Base-by-base conservation (phyloP, 1,140 invertebrate species). In the Drosophila arawakana region DNA sequence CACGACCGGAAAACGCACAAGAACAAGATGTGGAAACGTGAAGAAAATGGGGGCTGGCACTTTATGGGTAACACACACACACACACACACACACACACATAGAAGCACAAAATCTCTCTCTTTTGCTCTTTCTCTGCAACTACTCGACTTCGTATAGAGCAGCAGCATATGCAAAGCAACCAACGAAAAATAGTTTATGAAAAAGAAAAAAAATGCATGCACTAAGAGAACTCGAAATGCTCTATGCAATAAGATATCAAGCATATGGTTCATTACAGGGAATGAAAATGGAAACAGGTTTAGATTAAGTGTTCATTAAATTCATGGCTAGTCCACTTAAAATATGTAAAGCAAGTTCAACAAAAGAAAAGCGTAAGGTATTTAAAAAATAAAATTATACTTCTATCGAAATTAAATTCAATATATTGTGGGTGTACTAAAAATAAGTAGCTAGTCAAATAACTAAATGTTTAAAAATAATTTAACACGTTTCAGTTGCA, bases 141-240 rank as follows among this genome's bases (percentile, higher is more conserved):
- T 54, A 62, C 49, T 55, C 52, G 35, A 55, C 52, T 55, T 55
- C 13, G 35, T 34, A 54, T 35, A 55, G 13, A 39, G 35, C 35
- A 55, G 59, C 50, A 65, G 63, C 71, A 78, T 80, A 72, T 78
- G 76, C 47, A 76, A 74, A 74, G 43, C 44, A 71, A 68, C 55
- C 46, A 65, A 62, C 61, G 37, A 68, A 69, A 86, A 82, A 88
- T 81, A 72, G 66, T 82, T 79, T 86, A 86, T 88, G 79, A 86
- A 81, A 86, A 66, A 44, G 10, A 10, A n/a, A 63, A 71, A 41
- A 55, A 15, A 21, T 1, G 1, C 3, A 9, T 5, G 11, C n/a
- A 43, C 8, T 58, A 41, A 46, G 41, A 35, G 35, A 44, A 47
- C 9, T 8, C 0, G 41, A 11, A 30, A 76, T 69, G 34, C 81